Percentiles rank a stretch among this genome's conserved stretches.
These are phyloP conservation scores for Seira musarum DNA, from an alignment of 2,888 invertebrate species.

Conservation along the genomic window DNA sequence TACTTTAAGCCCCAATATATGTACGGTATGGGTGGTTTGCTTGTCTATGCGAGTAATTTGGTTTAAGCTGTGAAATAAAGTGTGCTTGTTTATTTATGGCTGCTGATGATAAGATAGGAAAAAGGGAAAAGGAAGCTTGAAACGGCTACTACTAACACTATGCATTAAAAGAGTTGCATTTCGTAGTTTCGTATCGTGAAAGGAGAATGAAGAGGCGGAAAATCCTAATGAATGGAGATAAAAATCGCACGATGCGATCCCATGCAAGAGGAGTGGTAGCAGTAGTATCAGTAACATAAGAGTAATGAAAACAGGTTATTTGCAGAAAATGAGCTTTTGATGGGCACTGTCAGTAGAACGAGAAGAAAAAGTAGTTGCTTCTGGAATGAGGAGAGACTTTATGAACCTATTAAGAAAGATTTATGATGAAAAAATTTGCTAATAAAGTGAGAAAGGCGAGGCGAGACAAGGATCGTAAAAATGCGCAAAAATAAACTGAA, in stretches of 20 bases:
- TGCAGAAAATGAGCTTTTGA: slow-evolving; percentile 61
- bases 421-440: slow-evolving; percentile 65
- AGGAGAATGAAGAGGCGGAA: slow-evolving; percentile 4
- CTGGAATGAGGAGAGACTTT: slow-evolving; percentile 63
- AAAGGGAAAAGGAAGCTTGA: slow-evolving; percentile 10
- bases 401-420: slow-evolving; percentile 66
- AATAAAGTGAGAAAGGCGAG: slow-evolving; percentile 54
- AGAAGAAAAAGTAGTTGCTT: slow-evolving; percentile 35
- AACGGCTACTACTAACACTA: not conserved
- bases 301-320: slow-evolving; percentile 42
- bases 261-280: slow-evolving; percentile 8
- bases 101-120: slow-evolving; percentile 3
- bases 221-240: slow-evolving; percentile 35
- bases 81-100: not conserved
- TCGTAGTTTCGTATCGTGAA: not conserved
- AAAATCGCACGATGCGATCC: no score
- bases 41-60: slow-evolving; percentile 14
- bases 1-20: no score
- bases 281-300: slow-evolving; percentile 14
- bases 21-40: no score
- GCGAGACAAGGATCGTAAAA: no score
- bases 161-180: not conserved
- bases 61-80: slow-evolving; percentile 25
- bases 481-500: no score
- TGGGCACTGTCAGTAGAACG: slow-evolving; percentile 47